These are phyloP conservation scores for Lepidothrix coronata DNA, from an alignment of 2,113 vertebrate species.

Conservation along the genomic window DNA sequence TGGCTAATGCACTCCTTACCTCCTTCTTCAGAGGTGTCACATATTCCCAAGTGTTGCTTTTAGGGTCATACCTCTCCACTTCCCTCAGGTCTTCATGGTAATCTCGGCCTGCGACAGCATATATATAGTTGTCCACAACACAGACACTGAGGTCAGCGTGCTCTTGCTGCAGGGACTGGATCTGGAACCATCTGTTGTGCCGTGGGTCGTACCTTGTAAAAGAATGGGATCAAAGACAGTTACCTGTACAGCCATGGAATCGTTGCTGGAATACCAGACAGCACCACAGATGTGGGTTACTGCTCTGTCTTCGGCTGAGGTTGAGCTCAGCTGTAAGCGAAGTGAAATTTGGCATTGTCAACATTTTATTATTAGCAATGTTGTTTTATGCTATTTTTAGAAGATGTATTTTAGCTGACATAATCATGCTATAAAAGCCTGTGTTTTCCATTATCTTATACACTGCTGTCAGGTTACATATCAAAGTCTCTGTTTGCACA, in stretches of 20 bases:
- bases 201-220: slow-evolving; percentile 90
- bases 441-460: slow-evolving; percentile 11
- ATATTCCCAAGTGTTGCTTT: slow-evolving; percentile 90
- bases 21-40: slow-evolving; percentile 87
- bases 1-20: slow-evolving; percentile 71
- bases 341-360: slow-evolving; percentile 3
- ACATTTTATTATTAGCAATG: slow-evolving; percentile 41
- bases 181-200: slow-evolving; percentile 92
- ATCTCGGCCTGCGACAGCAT: slow-evolving; percentile 91
- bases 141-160: slow-evolving; percentile 94
- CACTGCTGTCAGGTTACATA: background rate
- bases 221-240: background rate
- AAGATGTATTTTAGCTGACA: slow-evolving; percentile 22
- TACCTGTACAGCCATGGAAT: background rate
- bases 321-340: background rate
- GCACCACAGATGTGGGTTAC: background rate
- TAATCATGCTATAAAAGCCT: background rate
- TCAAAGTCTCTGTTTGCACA: background rate
- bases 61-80: slow-evolving; percentile 93
- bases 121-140: slow-evolving; percentile 84
- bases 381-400: slow-evolving; percentile 38
- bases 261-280: slow-evolving; percentile 8
- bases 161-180: slow-evolving; percentile 89
- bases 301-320: background rate
- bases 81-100: slow-evolving; percentile 87